These are phyloP conservation scores for Cartodere bifasciata DNA, from an alignment of 2,888 invertebrate genomes.

Conservation along the genomic window DNA sequence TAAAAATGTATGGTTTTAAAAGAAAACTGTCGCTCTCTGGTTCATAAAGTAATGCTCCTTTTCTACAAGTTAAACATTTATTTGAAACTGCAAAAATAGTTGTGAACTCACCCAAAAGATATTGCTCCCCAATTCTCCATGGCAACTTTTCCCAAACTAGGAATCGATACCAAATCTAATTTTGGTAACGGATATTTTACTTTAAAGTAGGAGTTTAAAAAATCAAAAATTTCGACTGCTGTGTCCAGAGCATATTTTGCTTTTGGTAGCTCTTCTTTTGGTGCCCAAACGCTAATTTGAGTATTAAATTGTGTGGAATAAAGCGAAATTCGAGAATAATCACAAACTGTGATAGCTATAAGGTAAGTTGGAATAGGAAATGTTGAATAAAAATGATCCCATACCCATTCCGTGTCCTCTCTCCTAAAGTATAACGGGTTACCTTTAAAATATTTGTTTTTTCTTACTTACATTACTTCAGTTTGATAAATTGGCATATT, in stretches of 20 bases:
- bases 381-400: slow-evolving; percentile 49
- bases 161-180: slow-evolving; percentile 45
- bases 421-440: slow-evolving; percentile 20
- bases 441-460: background rate
- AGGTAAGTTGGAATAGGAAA: slow-evolving; percentile 66
- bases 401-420: slow-evolving; percentile 41
- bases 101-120: slow-evolving; percentile 36
- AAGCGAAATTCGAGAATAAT: slow-evolving; percentile 22
- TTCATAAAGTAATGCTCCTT: slow-evolving; percentile 47
- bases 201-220: slow-evolving; percentile 41
- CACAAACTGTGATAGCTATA: slow-evolving; percentile 44
- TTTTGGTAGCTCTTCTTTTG: slow-evolving; percentile 25
- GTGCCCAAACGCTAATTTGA: slow-evolving; percentile 34
- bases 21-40: slow-evolving; percentile 34
- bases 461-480: slow-evolving; percentile 40
- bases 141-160: slow-evolving; percentile 42
- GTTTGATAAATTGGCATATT: slow-evolving; percentile 53
- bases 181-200: slow-evolving; percentile 41
- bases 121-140: slow-evolving; percentile 48
- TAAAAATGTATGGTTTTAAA: slow-evolving; percentile 29
- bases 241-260: slow-evolving; percentile 39
- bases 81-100: background rate
- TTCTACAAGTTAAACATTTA: slow-evolving; percentile 32
- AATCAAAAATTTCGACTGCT: slow-evolving; percentile 38
- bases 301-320: slow-evolving; percentile 17